Conservation (phyloP, 2,113 vertebrate genomes). For the Anser brachyrhynchus region DNA sequence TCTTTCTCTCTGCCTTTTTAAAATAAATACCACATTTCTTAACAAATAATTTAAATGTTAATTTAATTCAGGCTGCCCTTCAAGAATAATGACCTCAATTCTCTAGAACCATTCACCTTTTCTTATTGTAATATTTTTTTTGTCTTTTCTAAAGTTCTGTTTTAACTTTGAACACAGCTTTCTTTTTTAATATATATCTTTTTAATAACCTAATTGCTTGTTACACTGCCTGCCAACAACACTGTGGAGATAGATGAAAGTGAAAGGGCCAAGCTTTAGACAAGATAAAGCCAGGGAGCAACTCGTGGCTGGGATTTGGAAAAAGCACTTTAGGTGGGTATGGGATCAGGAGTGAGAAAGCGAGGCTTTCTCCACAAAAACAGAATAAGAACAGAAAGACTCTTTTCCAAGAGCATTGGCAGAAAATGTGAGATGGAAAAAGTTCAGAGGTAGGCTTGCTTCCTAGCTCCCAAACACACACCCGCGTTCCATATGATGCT, state of each 20-base stretch:
- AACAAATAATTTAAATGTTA: slow-evolving; percentile 38
- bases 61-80: slow-evolving; percentile 16
- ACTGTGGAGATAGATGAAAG: not conserved
- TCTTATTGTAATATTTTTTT: not conserved
- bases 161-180: not conserved
- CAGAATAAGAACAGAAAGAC: not conserved
- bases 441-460: not conserved
- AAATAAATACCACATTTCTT: slow-evolving; percentile 31
- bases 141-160: not conserved
- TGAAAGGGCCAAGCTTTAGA: not conserved
- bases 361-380: not conserved
- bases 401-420: not conserved
- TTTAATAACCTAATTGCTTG: not conserved
- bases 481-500: not conserved
- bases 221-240: not conserved
- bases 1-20: not conserved
- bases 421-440: not conserved
- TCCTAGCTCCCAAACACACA: not conserved
- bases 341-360: not conserved
- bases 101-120: not conserved
- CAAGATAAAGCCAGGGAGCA: not conserved
- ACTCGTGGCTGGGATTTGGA: not conserved
- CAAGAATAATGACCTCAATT: not conserved
- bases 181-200: not conserved
- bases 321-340: not conserved